Percentiles rank a stretch among this genome's conserved stretches.
phyloP scores from a whole-genome alignment of 1,140 invertebrate species.

The Lethocerus indicus region DNA sequence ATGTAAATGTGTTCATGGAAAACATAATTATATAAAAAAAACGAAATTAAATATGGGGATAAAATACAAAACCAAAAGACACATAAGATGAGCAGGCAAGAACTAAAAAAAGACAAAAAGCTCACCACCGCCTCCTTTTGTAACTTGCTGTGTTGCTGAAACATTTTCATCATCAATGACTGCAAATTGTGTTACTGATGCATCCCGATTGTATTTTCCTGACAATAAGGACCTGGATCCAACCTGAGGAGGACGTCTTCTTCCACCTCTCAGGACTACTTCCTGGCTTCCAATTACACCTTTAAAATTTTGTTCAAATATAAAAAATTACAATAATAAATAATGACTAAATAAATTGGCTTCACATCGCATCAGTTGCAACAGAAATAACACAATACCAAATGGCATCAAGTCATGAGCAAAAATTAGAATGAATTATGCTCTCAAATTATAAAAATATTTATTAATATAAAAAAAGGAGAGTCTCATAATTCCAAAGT shows the following conservation, averaged over 20 bases:
- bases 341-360: too few species aligned
- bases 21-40: constrained; percentile 5
- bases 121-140: constrained; percentile 32
- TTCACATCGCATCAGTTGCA: too few species aligned
- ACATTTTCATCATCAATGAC: constrained; percentile 87
- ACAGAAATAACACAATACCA: too few species aligned
- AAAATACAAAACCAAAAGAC: constrained; percentile 3
- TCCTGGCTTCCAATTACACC: constrained; percentile 19
- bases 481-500: too few species aligned
- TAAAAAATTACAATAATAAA: too few species aligned
- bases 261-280: constrained; percentile 23
- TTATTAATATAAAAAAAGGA: too few species aligned
- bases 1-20: neutral
- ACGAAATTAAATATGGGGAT: neutral
- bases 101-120: too few species aligned
- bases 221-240: constrained; percentile 10
- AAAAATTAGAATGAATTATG: too few species aligned
- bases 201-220: constrained; percentile 26
- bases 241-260: constrained; percentile 19
- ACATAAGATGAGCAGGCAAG: neutral
- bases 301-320: neutral
- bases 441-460: too few species aligned
- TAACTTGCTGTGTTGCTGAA: constrained; percentile 66
- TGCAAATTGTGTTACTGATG: constrained; percentile 72
- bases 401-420: too few species aligned